phyloP scores from a whole-genome alignment of 1,140 invertebrate species.

The Drosophila bifasciata region DNA sequence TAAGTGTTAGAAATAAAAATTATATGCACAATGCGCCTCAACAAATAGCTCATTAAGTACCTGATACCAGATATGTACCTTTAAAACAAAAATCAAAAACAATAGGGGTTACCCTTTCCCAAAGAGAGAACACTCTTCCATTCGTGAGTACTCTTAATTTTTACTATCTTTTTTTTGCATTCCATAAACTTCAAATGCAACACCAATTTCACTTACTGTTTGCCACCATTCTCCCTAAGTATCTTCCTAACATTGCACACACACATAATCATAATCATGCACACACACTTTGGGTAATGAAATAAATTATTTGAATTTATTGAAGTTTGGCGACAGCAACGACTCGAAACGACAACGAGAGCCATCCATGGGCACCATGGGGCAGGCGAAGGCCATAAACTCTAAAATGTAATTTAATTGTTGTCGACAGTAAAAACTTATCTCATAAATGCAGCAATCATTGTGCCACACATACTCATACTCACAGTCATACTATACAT shows the following conservation, averaged over 20 bases:
- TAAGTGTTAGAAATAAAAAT: background rate
- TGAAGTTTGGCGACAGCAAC: conserved; percentile 67
- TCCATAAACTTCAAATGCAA: conserved; percentile 4
- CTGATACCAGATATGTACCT: too few species aligned
- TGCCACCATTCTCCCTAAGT: too few species aligned
- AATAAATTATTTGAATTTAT: conserved; percentile 75
- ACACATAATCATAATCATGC: conserved; percentile 6
- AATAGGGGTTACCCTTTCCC: too few species aligned
- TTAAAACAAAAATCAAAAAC: too few species aligned
- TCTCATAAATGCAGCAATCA: conserved; percentile 75
- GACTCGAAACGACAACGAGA: conserved; percentile 37
- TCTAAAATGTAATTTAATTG: conserved; percentile 79
- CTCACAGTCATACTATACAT: too few species aligned
- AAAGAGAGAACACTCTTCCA: conserved; percentile 10
- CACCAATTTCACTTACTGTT: conserved; percentile 38
- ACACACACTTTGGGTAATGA: conserved; percentile 50
- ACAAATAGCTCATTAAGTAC: background rate
- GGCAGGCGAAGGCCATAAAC: conserved; percentile 55
- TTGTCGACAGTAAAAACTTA: conserved; percentile 76
- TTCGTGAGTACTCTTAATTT: conserved; percentile 25
- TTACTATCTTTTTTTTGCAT: conserved; percentile 27
- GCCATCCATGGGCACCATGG: conserved; percentile 4
- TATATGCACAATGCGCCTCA: too few species aligned
- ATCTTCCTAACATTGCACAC: background rate
- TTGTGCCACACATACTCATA: conserved; percentile 36